phyloP scores from a whole-genome alignment of 2,113 vertebrate species.

The Fregetta grallaria region DNA sequence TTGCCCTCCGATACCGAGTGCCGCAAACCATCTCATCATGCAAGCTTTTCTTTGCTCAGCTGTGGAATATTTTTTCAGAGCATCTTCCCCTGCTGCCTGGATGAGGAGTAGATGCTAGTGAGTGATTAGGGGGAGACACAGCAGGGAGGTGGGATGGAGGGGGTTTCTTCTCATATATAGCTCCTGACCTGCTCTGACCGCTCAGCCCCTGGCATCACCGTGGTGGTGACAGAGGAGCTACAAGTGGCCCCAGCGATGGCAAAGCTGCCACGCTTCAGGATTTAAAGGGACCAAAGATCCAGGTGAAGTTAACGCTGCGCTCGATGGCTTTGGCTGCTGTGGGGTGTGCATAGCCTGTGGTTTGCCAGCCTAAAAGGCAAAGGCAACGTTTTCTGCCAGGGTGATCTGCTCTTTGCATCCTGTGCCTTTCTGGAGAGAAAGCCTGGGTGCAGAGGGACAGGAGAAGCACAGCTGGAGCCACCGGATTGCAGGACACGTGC shows the following conservation, averaged over 20 bases:
- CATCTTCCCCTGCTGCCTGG: background rate
- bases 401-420: background rate
- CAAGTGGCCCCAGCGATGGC: background rate
- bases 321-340: background rate
- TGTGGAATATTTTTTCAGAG: background rate
- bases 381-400: background rate
- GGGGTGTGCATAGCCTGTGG: background rate
- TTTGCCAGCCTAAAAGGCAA: background rate
- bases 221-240: background rate
- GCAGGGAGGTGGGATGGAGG: background rate
- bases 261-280: background rate
- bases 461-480: fast-evolving
- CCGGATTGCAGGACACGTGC: fast-evolving
- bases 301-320: background rate
- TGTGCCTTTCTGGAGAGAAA: background rate
- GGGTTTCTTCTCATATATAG: background rate
- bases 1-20: fast-evolving
- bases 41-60: background rate
- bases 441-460: background rate
- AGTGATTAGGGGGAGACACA: background rate
- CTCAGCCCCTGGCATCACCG: background rate
- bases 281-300: background rate
- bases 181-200: fast-evolving
- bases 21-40: background rate
- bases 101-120: background rate